Evolutionary conservation across 2,888 invertebrate species (phyloP), one percentile per base, ranked within the genome.

Genomic region (Philhelius pedissequus): DNA sequence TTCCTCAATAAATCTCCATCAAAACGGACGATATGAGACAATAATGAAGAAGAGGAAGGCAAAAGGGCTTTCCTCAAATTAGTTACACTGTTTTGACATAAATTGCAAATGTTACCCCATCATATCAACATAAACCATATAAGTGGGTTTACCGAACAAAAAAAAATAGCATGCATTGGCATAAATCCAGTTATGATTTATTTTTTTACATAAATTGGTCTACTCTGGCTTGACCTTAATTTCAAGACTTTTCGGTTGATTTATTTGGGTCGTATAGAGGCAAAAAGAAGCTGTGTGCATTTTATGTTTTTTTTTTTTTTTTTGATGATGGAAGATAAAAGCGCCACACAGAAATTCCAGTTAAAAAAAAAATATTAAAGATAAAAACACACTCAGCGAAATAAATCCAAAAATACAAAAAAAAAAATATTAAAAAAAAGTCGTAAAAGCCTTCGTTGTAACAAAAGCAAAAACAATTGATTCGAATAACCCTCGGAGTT

Each of bases 401-500:
- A 35, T 60, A 52, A 69, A 22, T 18, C 54, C 5, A 48, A n/a
- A n/a, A n/a, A n/a, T n/a, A 35, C 11, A 54, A 58, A 8, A 43
- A 7, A 9, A 2, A 11, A n/a, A 38, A 38, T 32, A 25, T 38
- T 30, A 27, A 45, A n/a, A 32, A 48, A 35, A 9, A 15, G 43
- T n/a, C 35, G 35, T 54, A 70, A 35, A 27, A 48, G 15, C 58
- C 45, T 4, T 40, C 4, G 18, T n/a, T n/a, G n/a, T n/a, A n/a
- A 40, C 9, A 38, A 38, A 7, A 32, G 13, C 4, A 35, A 35
- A 38, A 35, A 32, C 38, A 77, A 73, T 73, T 82, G 73, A 82
- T 77, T 71, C 77, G 54, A 82, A 78, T 62, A 77, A 82, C 80
- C 84, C 75, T 71, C 71, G 58, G 70, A 80, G 84, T 84, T 80